Evolutionary conservation across 1,140 invertebrate genomes (phyloP).

Genomic region (Eriocheir sinensis): DNA sequence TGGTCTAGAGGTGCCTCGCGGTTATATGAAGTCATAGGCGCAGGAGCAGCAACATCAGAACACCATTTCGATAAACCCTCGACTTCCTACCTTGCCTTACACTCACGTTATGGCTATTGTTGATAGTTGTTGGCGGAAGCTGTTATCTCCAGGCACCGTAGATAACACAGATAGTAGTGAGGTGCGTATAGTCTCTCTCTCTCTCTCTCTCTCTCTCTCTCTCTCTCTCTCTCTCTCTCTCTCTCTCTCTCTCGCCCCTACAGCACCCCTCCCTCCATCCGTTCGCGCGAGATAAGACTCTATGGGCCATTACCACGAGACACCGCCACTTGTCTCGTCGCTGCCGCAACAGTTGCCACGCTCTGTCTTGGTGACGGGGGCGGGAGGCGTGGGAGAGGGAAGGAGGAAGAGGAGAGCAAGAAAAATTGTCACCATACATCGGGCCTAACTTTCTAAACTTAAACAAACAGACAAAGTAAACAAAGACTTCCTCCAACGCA

Average conservation of each 20-base stretch:
- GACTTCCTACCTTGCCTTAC: neutral
- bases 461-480: too few relatives aligned
- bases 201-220: slow-evolving; percentile 22
- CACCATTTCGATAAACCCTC: too few relatives aligned
- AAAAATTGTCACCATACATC: too few relatives aligned
- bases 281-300: neutral
- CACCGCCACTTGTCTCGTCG: neutral
- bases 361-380: neutral
- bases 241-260: neutral
- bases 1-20: neutral
- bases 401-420: too few relatives aligned
- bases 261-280: too few relatives aligned
- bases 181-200: neutral
- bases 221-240: slow-evolving; percentile 22
- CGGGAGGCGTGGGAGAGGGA: neutral
- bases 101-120: neutral
- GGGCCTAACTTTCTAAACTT: too few relatives aligned
- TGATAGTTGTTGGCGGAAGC: neutral
- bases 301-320: neutral
- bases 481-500: too few relatives aligned
- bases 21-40: too few relatives aligned
- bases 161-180: neutral
- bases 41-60: too few relatives aligned
- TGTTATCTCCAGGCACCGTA: neutral
- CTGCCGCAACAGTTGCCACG: neutral